Evolutionary conservation across 92 coral and sea anemone species (phyloP), one percentile per base, ranked within the genome.

Genomic region (Umimayanthus chanpuru): DNA sequence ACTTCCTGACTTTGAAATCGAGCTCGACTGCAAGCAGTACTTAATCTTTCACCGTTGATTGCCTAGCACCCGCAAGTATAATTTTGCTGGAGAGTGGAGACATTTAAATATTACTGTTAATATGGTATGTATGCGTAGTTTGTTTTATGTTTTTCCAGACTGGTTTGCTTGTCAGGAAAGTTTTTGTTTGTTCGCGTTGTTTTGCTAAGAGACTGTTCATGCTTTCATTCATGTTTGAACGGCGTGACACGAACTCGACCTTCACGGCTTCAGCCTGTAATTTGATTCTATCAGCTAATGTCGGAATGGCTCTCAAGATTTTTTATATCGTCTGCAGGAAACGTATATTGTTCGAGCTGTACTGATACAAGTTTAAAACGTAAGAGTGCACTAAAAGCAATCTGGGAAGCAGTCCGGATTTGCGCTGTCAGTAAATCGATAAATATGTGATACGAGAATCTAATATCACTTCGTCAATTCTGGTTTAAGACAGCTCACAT

Each of bases 231-330:
- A 20, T 65, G 65, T 14, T 80, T 67, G 43, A 41, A 28, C 65
- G 64, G 76, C 86, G 86, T 82, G 86, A 82, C 86, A 28, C 25
- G 72, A 64, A 30, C 43, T 26, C 55, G 23, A 21, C 36, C 36
- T 32, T 32, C 67, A 29, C 30, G 9, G 39, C 21, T 26, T 70
- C 23, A 26, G 20, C 16, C 44, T 20, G 77, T 32, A 12, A 73
- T 30, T 18, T 29, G 77, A 29, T 38, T 72, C 40, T 28, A 41
- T 71, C 41, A 1, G 77, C 23, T 47, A 26, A 29, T 23, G 23
- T 30, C 21, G 18, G 21, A 39, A 75, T 38, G 12, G 10, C 53
- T 21, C 25, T 21, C 79, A 75, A 75, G 79, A 64, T 61, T 65
- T 40, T 26, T 50, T 64, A 21, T 39, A 18, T 41, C 40, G 20